Conservation (phyloP, 1,140 invertebrate species). For the Drosophila melanogaster region Release_6_plus_ISO1_MT NT_033779.5:18503001-18503500, state of each 20-base stretch:
- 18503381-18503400: constrained; percentile 2
- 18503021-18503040: constrained; percentile 20
- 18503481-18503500: constrained; percentile 26
- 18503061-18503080: constrained; percentile 31
- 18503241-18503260: neutral
- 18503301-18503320: neutral
- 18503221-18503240: neutral
- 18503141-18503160: constrained; percentile 36
- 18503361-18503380: constrained; percentile 11
- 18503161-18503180: constrained; percentile 1
- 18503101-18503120: constrained; percentile 38
- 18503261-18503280: neutral
- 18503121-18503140: constrained; percentile 38
- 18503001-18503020: constrained; percentile 14
- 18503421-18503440: constrained; percentile 16
- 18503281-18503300: neutral
- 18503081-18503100: constrained; percentile 44
- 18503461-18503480: constrained; percentile 13
- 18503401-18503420: constrained; percentile 10
- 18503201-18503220: neutral
- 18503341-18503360: constrained; percentile 1
- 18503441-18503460: constrained; percentile 14
- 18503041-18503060: constrained; percentile 50
- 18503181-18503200: constrained; percentile 15
- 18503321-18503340: neutral